Base-by-base conservation (phyloP, 1,140 invertebrate species). In the Leptinotarsa undecemlineata region DNA sequence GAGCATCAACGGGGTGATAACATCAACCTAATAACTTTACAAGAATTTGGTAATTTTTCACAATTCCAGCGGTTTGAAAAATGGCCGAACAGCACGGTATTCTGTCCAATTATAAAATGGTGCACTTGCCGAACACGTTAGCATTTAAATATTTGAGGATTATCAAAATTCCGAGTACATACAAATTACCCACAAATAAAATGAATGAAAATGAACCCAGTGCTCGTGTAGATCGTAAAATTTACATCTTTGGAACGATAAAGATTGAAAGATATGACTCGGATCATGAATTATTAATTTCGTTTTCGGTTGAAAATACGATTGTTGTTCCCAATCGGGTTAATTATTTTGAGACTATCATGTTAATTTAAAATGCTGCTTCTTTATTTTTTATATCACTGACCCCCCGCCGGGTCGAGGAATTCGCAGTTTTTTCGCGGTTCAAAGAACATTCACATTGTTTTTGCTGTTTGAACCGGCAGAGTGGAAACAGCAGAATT, bases 41-140 rank as follows among this genome's bases (percentile, higher is more conserved):
- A 48, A n/a, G 33, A 47, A 42, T 68, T 68, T 47, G 13, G 3
- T 68, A 68, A 68, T 68, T 26, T 42, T 42, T 47, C 17, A 68
- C 33, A 42, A 57, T 68, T 68, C 17, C 4, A 19, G 48, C 66
- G n/a, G 42, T 19, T n/a, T 68, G 23, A 47, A 26, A 42, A 68
- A 68, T 47, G 66, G n/a, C 33, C n/a, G 11, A 42, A 68, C 66
- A 47, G 19, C 33, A 19, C 33, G 3, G 42, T 48, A 68, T 68
- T 68, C 17, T 68, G 33, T 68, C 66, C 66, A 68, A 68, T 68
- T 68, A 68, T 42, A 68, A 17, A 68, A 68, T 68, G 66, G 42
- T 15, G 51, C 14, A 57, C 51, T 57, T 57, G n/a, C 51, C n/a
- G 17, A 57, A 57, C 51, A 57, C 17, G 51, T 57, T 57, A 15